Conservation (phyloP, 92 coral and sea anemone genomes). For the Heliopora coerulea region DNA sequence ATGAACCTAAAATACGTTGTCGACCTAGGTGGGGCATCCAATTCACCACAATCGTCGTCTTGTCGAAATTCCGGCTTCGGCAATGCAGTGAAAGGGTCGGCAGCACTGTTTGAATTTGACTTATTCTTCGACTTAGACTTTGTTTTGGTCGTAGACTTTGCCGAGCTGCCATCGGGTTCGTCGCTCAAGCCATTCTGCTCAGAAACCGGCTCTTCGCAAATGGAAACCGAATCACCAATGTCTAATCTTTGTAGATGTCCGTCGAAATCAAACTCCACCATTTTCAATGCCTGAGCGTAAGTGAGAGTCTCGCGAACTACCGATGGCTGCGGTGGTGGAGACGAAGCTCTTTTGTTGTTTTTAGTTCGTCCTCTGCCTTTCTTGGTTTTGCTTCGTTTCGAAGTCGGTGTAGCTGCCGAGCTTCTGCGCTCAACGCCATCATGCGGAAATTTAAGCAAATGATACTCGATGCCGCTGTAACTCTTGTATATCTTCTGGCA, state of each 20-base stretch:
- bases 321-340: slow-evolving; percentile 87
- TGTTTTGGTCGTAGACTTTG: slow-evolving; percentile 76
- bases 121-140: slow-evolving; percentile 77
- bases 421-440: slow-evolving; percentile 85
- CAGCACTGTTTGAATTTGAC: slow-evolving; percentile 57
- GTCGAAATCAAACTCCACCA: slow-evolving; percentile 95
- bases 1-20: slow-evolving; percentile 96
- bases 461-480: slow-evolving; percentile 99
- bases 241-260: slow-evolving; percentile 88
- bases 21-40: slow-evolving; percentile 93
- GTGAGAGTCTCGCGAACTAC: slow-evolving; percentile 97
- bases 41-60: slow-evolving; percentile 60
- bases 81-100: slow-evolving; percentile 48
- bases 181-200: slow-evolving; percentile 57
- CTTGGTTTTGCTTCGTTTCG: slow-evolving; percentile 84
- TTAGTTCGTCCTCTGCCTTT: slow-evolving; percentile 83
- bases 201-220: slow-evolving; percentile 65
- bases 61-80: slow-evolving; percentile 64
- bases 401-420: slow-evolving; percentile 62
- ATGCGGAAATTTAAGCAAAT: slow-evolving; percentile 88
- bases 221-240: slow-evolving; percentile 72
- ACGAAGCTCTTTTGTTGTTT: slow-evolving; percentile 91
- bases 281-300: slow-evolving; percentile 97
- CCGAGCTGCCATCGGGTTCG: slow-evolving; percentile 60
- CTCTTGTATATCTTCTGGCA: slow-evolving; percentile 99